Percentiles rank a stretch among this genome's conserved stretches.
These are phyloP conservation scores for Camponotus fellah DNA, from an alignment of 2,888 invertebrate genomes.

Conservation along the genomic window DNA sequence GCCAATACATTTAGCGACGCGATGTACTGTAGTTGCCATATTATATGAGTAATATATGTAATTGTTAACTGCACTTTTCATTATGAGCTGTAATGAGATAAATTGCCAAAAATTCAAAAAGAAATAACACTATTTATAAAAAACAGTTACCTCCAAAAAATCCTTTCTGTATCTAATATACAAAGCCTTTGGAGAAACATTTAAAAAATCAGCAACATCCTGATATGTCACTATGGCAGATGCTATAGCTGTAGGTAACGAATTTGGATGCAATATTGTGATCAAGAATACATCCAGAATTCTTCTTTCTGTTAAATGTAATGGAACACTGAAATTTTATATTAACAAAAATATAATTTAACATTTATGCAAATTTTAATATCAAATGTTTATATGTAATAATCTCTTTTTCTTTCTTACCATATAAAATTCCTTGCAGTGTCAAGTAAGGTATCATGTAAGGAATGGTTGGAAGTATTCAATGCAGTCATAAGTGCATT, in stretches of 20 bases:
- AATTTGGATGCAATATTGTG: conserved; percentile 87
- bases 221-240: conserved; percentile 88
- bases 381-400: conserved; percentile 25
- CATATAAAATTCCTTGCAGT: conserved; percentile 87
- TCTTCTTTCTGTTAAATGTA: conserved; percentile 83
- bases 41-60: conserved; percentile 87
- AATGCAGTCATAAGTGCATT: conserved; percentile 82
- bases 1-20: conserved; percentile 90
- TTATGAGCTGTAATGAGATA: conserved; percentile 86
- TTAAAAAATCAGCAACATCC: conserved; percentile 88
- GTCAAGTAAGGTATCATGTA: conserved; percentile 87
- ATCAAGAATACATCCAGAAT: conserved; percentile 89
- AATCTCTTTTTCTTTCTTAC: conserved; percentile 64
- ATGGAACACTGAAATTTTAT: conserved; percentile 72
- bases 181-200: conserved; percentile 87
- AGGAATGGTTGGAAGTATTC: conserved; percentile 86
- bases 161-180: conserved; percentile 89
- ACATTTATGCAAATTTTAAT: background rate
- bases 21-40: conserved; percentile 88
- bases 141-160: conserved; percentile 82
- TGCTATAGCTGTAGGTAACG: conserved; percentile 86
- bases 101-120: conserved; percentile 13
- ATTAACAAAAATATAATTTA: background rate
- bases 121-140: background rate
- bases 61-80: conserved; percentile 88